Evolutionary conservation across 2,888 invertebrate genomes (phyloP).

Genomic region (Spilosoma lubricipeda): DNA sequence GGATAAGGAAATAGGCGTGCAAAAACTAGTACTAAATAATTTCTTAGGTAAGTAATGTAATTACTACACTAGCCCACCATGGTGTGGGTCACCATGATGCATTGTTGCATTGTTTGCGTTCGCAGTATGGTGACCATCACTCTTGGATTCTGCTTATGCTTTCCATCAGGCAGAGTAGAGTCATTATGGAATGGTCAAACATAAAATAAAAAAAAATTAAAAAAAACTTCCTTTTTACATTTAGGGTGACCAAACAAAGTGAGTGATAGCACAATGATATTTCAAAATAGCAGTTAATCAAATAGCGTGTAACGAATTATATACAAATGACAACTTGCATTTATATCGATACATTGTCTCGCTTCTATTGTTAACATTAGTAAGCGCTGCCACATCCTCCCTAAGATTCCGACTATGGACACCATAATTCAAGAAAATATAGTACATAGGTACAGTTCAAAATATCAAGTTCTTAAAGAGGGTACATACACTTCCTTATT

Average conservation of each 20-base stretch:
- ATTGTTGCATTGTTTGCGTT: too few species aligned
- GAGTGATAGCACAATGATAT: not conserved
- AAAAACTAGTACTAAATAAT: not conserved
- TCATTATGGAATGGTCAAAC: too few species aligned
- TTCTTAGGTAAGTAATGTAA: not conserved
- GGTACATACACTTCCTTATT: not conserved
- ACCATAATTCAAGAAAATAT: conserved; percentile 20
- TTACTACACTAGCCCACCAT: too few species aligned
- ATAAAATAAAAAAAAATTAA: too few species aligned
- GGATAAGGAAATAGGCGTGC: too few species aligned
- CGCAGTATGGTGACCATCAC: too few species aligned
- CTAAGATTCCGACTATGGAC: conserved; percentile 32
- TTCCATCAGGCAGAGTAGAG: too few species aligned
- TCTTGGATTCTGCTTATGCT: too few species aligned
- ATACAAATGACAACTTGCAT: conserved; percentile 16
- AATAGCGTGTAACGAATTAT: conserved; percentile 19
- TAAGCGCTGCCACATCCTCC: conserved; percentile 35
- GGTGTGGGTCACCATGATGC: too few species aligned
- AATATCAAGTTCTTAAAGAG: too few species aligned
- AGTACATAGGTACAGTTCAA: too few species aligned
- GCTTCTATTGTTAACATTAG: conserved; percentile 46
- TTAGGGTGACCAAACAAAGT: not conserved
- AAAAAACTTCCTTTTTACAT: not conserved
- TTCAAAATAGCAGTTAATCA: conserved; percentile 15
- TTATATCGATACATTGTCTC: conserved; percentile 24